Conservation (phyloP, 2,888 invertebrate genomes). For the Bhutanitis thaidina region DNA sequence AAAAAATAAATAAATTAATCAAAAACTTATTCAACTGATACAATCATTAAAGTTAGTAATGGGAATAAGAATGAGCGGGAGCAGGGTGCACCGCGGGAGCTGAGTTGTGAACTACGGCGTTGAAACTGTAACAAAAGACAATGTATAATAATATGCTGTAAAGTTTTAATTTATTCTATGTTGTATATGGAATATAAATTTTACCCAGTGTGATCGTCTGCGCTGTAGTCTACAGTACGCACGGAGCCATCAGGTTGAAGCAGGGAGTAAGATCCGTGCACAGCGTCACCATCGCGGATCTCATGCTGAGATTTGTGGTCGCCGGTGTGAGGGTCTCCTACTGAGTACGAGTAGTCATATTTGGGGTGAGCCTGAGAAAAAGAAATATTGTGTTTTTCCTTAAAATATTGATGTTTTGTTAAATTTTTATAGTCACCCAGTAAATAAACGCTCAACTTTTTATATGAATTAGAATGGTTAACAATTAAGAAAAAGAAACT, state of each 20-base stretch:
- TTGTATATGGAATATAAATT: constrained; percentile 9
- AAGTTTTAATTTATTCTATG: background rate
- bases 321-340: constrained; percentile 70
- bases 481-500: constrained; percentile 11
- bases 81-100: constrained; percentile 53
- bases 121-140: constrained; percentile 49
- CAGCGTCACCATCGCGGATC: constrained; percentile 59
- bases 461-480: too few relatives aligned
- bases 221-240: constrained; percentile 60
- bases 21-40: background rate
- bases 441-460: too few relatives aligned
- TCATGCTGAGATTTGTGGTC: constrained; percentile 70
- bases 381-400: too few relatives aligned
- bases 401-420: too few relatives aligned
- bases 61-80: constrained; percentile 25
- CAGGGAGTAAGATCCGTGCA: constrained; percentile 76
- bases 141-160: background rate
- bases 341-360: constrained; percentile 62
- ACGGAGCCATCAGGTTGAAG: constrained; percentile 65
- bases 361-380: constrained; percentile 36
- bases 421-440: too few relatives aligned
- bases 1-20: constrained; percentile 6
- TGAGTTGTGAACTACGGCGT: constrained; percentile 68
- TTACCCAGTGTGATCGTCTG: constrained; percentile 61
- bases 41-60: background rate